Evolutionary conservation across 30 jellyfish, hydroid and myxozoan genomes (phyloP).

Genomic region (Morbakka virulenta): DNA sequence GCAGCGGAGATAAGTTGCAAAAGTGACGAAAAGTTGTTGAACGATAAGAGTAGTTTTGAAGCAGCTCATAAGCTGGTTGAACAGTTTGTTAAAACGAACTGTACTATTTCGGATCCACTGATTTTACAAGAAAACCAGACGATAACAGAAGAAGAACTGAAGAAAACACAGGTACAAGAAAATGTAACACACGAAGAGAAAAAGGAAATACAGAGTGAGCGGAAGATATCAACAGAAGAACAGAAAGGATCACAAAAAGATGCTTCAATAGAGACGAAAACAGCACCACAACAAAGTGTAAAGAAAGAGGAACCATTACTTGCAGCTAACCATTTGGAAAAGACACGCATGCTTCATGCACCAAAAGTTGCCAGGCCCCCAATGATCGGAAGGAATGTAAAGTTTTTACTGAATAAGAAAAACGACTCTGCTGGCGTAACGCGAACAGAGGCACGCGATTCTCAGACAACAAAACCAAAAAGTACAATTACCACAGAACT

Average conservation of each 20-base stretch:
- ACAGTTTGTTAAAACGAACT: neutral
- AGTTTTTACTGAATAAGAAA: too few species aligned
- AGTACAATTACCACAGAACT: too few species aligned
- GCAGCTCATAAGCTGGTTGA: conserved; percentile 9
- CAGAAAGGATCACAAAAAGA: neutral
- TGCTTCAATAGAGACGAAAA: neutral
- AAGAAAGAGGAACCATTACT: too few species aligned
- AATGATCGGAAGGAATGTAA: too few species aligned
- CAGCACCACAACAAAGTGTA: too few species aligned
- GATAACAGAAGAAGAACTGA: neutral
- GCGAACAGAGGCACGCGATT: too few species aligned
- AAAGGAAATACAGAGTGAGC: neutral
- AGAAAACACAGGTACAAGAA: neutral
- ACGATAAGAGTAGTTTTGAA: neutral
- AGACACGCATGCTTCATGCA: too few species aligned
- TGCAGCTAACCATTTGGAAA: too few species aligned
- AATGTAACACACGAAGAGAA: neutral
- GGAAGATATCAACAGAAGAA: neutral
- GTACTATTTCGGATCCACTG: too few species aligned
- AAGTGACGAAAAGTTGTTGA: neutral
- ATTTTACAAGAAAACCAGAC: neutral
- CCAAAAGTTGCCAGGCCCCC: too few species aligned
- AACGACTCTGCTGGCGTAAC: too few species aligned
- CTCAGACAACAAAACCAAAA: too few species aligned
- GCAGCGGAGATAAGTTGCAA: neutral